Evolutionary conservation across 2,113 vertebrate genomes (phyloP), one percentile per base, ranked within the genome.

Genomic region (Sitta europaea): DNA sequence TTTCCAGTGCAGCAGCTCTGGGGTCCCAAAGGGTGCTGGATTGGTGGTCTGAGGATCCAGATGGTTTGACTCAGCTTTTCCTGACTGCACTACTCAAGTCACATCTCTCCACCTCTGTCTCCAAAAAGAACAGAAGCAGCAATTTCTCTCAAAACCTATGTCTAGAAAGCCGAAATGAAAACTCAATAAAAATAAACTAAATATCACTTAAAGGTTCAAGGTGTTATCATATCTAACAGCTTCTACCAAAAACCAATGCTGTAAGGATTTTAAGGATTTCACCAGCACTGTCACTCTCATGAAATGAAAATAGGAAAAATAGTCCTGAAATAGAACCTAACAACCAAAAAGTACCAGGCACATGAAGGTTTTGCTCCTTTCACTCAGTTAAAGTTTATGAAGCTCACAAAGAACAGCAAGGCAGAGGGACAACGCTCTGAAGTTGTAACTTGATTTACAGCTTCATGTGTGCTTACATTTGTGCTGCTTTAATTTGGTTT

Each of bases 361-460:
- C 22, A 25, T 67, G 14, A 18, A 75, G 67, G 36, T 28, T 75
- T 59, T 22, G 7, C 11, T 65, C 22, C 15, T 81, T 85, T 48
- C 27, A 51, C 14, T 43, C 14, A 71, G 12, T 27, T 47, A 10
- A 86, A 65, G 42, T 5, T 75, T n/a, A 68, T 1, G 10, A 62
- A 54, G 11, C 14, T 47, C 54, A 35, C 3, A 12, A 51, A 47
- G 27, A 86, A 38, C 3, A 14, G 35, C 29, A 70, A 75, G 16
- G n/a, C 45, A 85, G n/a, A 61, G 10, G 29, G 33, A 12, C 5
- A 8, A 6, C 0, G 1, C 40, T 36, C 74, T 14, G 21, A 25
- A 38, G 25, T 2, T 2, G 3, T 35, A 51, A 78, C 17, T 7
- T 4, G 31, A 51, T 50, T 51, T 75, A 57, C 27, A 77, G 38